Conservation (phyloP, 2,797 vertebrate species). For the Cossypha dichroa region DNA sequence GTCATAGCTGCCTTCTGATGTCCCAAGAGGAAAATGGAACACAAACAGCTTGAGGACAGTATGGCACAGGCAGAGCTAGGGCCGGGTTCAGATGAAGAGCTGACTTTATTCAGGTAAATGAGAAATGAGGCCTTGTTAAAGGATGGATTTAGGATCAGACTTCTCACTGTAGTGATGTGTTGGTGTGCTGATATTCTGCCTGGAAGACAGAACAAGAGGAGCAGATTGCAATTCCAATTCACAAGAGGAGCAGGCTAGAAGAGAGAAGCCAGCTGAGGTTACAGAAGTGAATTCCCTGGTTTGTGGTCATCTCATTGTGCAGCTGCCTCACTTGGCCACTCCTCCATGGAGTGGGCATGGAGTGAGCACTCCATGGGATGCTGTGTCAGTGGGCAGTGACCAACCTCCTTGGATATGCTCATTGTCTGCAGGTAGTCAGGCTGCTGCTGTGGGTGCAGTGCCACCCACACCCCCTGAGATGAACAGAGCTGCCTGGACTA, state of each 20-base stretch:
- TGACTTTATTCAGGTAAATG: background rate
- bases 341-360: background rate
- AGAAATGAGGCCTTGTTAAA: background rate
- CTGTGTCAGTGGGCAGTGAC: background rate
- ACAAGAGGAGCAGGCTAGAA: background rate
- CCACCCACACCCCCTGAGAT: background rate
- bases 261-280: background rate
- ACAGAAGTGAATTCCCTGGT: background rate
- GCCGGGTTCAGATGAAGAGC: background rate
- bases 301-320: background rate
- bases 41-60: background rate
- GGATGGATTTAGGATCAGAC: background rate
- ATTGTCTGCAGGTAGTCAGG: accelerated
- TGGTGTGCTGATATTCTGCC: background rate
- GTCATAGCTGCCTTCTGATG: background rate
- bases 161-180: background rate
- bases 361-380: background rate
- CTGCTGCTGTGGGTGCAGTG: background rate
- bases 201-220: background rate
- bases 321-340: background rate
- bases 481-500: background rate
- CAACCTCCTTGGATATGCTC: background rate
- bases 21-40: background rate
- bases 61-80: background rate
- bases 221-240: background rate